phyloP scores from a whole-genome alignment of 1,140 invertebrate species.

The Aphidius ervi region DNA sequence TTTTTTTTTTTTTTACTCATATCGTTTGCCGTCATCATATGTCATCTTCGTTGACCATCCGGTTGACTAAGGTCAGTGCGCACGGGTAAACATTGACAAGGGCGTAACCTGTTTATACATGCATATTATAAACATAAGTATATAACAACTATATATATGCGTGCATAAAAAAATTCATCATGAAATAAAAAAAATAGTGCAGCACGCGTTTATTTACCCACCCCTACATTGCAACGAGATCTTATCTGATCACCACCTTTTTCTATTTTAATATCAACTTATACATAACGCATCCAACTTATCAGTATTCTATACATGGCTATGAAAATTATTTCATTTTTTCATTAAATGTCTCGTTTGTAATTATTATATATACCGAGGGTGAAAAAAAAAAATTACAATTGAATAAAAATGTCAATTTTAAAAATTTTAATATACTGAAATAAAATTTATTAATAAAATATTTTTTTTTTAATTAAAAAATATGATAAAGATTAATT shows the following conservation, averaged over 20 bases:
- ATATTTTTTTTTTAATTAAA: no score
- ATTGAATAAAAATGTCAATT: neutral
- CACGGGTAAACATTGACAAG: constrained; percentile 22
- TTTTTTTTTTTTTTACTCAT: neutral
- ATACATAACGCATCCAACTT: no score
- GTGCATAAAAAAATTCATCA: constrained; percentile 31
- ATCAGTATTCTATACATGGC: no score
- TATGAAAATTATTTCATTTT: no score
- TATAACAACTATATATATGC: constrained; percentile 28
- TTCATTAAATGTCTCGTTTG: neutral
- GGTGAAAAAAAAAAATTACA: neutral
- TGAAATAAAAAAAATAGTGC: constrained; percentile 25
- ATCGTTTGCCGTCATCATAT: neutral
- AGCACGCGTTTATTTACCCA: constrained; percentile 4
- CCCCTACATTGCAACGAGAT: constrained; percentile 31
- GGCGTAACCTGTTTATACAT: constrained; percentile 17
- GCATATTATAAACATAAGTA: constrained; percentile 13
- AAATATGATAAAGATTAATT: constrained; percentile 6
- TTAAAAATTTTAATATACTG: no score
- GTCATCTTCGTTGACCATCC: constrained; percentile 1
- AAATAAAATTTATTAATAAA: no score
- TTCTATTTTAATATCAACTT: constrained; percentile 1
- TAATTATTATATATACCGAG: neutral
- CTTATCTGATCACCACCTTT: constrained; percentile 32
- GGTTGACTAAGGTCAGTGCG: constrained; percentile 45